A percentile compares a stretch with the other conserved stretches of the same genome.
Conservation (phyloP, 1,140 invertebrate genomes). For the Atta cephalotes region DNA sequence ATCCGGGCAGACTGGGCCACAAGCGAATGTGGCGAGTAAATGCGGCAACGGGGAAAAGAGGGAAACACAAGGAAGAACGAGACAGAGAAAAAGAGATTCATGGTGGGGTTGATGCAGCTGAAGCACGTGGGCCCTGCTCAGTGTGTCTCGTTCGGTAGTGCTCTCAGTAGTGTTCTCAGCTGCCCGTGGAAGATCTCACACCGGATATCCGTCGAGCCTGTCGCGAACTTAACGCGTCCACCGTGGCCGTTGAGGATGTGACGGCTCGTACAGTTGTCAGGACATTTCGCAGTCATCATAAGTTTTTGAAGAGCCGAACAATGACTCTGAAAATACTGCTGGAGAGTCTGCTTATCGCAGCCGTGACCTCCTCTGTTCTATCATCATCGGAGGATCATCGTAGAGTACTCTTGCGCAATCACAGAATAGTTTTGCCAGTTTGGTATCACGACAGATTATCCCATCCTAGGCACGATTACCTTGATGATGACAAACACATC, state of each 20-base stretch:
- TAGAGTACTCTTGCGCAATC: not conserved
- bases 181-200: constrained; percentile 81
- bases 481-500: not conserved
- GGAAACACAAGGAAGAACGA: constrained; percentile 46
- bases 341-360: constrained; percentile 48
- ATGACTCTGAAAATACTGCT: constrained; percentile 62
- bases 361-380: not conserved
- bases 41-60: constrained; percentile 56
- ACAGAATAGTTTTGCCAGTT: constrained; percentile 68
- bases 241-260: constrained; percentile 61
- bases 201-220: constrained; percentile 64
- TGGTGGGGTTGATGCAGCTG: constrained; percentile 80
- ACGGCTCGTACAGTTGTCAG: constrained; percentile 1
- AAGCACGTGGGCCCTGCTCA: constrained; percentile 82
- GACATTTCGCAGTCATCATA: not conserved
- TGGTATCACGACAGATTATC: constrained; percentile 71
- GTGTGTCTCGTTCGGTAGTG: constrained; percentile 83
- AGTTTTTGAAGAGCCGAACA: not conserved
- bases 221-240: constrained; percentile 12
- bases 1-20: constrained; percentile 45
- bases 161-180: constrained; percentile 81
- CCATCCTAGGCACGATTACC: constrained; percentile 66
- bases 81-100: constrained; percentile 72
- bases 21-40: constrained; percentile 65
- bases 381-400: constrained; percentile 26